Evolutionary conservation across 2,113 vertebrate species (phyloP), one percentile per base, ranked within the genome.

Genomic region (Megatriorchis doriae): DNA sequence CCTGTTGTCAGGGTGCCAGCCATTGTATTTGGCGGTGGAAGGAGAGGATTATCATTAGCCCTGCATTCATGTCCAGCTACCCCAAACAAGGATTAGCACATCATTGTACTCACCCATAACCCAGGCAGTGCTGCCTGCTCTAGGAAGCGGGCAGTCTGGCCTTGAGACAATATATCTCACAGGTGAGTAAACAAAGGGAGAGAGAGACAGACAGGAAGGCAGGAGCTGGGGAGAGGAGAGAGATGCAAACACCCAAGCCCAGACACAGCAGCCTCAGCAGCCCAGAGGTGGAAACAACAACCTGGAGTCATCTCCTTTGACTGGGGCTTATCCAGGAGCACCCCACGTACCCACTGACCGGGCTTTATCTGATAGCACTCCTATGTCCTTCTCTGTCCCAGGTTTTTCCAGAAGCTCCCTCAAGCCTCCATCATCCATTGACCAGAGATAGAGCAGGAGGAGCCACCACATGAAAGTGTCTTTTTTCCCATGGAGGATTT

Each of bases 171-270:
- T 82, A 5, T 77, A 81, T 94, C 95, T 91, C 62, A 70, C 95
- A 96, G 91, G 93, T 96, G 93, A 96, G 87, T 95, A 97, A 96
- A 97, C 91, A 97, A 80, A 83, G 34, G 78, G 67, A 94, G 83
- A 89, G 91, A 55, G 81, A 83, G 29, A 43, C 62, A 83, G 84
- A 79, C 68, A 45, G 61, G 61, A 84, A 73, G 48, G 68, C 40
- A 75, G 53, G 50, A 47, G 45, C 36, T 10, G 3, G 9, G 7
- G 27, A 88, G 63, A 53, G 23, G 32, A 82, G 59, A 55, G 38
- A 70, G 34, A 83, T 32, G 23, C 32, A 93, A 88, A 83, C 42
- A 48, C 62, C 45, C 79, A 62, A 80, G 13, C 13, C 25, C 74
- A 93, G 86, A 82, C 84, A 74, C 25, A 66, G 45, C 74, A 90